A percentile compares a stretch with the other conserved stretches of the same genome.
These are phyloP conservation scores for Petrosia ficiformis DNA, from an alignment of 37 sponge, comb jelly and placozoan species.

Conservation along the genomic window DNA sequence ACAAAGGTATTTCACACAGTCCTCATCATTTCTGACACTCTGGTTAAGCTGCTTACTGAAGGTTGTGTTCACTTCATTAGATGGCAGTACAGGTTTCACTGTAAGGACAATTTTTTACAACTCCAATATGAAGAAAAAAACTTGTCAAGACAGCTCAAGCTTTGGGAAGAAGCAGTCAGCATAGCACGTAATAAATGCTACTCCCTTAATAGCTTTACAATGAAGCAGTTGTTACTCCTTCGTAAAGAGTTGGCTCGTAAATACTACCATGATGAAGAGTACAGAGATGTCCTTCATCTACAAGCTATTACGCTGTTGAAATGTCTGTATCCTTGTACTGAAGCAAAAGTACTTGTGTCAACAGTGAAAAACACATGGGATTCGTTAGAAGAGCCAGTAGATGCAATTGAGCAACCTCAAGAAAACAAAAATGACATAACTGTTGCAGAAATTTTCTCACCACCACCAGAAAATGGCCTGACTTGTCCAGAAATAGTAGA, in stretches of 20 bases:
- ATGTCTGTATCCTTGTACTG: no score
- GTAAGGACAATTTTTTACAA: background rate
- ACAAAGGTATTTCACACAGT: slow-evolving; percentile 32
- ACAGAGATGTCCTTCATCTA: no score
- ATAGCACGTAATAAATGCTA: slow-evolving; percentile 25
- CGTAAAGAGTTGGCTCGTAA: slow-evolving; percentile 32
- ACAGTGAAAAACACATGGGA: no score
- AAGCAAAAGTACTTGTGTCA: no score
- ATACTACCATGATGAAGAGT: no score
- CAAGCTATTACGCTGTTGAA: no score
- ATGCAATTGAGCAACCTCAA: no score
- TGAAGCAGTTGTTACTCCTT: slow-evolving; percentile 45
- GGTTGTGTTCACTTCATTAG: slow-evolving; percentile 40
- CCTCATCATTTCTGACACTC: slow-evolving; percentile 29
- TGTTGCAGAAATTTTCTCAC: no score
- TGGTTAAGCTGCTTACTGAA: slow-evolving; percentile 16
- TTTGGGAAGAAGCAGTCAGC: slow-evolving; percentile 21
- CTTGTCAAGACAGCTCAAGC: slow-evolving; percentile 36
- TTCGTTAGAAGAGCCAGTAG: no score
- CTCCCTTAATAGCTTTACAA: slow-evolving; percentile 65
- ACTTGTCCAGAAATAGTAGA: no score
- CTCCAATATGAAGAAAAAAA: slow-evolving; percentile 15
- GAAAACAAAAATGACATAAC: no score
- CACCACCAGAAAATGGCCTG: no score
- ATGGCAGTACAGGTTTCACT: slow-evolving; percentile 23